A percentile compares a stretch with the other conserved stretches of the same genome.
Conservation (phyloP, 2,888 invertebrate species). For the Autographa gamma region DNA sequence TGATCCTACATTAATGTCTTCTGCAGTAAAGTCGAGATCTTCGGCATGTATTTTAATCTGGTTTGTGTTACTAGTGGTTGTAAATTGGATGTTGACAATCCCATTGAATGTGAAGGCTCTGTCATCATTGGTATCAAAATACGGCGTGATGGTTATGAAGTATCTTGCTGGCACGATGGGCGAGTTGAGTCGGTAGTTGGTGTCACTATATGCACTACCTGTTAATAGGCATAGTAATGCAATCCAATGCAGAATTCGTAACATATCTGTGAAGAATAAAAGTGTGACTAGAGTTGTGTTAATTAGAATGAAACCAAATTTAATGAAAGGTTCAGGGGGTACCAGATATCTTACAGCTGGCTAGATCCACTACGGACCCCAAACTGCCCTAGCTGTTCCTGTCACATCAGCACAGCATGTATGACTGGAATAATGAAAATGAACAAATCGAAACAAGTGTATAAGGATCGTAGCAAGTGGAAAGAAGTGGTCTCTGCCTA, state of each 20-base stretch:
- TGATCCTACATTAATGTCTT: conserved; percentile 65
- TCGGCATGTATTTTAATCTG: conserved; percentile 81
- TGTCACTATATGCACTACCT: conserved; percentile 66
- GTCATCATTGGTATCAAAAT: conserved; percentile 80
- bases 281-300: no score
- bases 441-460: no score
- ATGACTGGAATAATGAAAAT: no score
- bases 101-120: conserved; percentile 85
- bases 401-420: no score
- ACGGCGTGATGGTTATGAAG: conserved; percentile 85
- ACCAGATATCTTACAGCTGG: no score
- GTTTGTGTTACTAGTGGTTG: conserved; percentile 65
- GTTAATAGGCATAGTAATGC: conserved; percentile 63
- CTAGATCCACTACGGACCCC: no score
- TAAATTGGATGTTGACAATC: conserved; percentile 79
- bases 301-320: no score
- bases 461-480: no score
- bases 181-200: conserved; percentile 78
- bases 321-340: no score
- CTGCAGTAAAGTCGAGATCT: conserved; percentile 70
- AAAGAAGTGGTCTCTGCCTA: no score
- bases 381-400: no score
- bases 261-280: conserved; percentile 72
- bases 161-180: conserved; percentile 87
- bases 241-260: conserved; percentile 57